phyloP scores from a whole-genome alignment of 2,888 invertebrate genomes.

The Rhogogaster chlorosoma region DNA sequence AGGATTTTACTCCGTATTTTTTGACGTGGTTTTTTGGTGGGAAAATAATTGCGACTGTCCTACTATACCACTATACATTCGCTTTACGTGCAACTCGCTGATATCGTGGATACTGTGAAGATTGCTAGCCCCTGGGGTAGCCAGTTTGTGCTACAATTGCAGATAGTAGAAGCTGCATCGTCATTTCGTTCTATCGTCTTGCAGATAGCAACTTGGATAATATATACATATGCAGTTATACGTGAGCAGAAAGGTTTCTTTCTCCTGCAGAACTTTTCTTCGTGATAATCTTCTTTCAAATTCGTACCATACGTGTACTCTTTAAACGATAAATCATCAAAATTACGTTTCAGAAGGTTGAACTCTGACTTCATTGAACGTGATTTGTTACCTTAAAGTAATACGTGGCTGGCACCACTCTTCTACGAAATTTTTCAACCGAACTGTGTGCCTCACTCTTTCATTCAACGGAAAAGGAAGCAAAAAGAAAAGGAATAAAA shows the following conservation, averaged over 20 bases:
- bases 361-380: neutral
- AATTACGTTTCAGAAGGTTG: neutral
- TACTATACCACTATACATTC: neutral
- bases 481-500: neutral
- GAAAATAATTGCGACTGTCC: neutral
- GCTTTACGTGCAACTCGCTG: neutral
- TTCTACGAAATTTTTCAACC: neutral
- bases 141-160: constrained; percentile 28
- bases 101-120: constrained; percentile 27
- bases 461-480: neutral
- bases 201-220: neutral
- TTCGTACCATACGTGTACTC: neutral
- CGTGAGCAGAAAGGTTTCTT: neutral
- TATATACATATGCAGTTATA: neutral
- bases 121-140: constrained; percentile 9
- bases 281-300: neutral
- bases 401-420: neutral
- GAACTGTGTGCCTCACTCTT: neutral
- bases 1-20: neutral
- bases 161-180: constrained; percentile 10
- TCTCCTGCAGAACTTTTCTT: neutral
- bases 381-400: neutral
- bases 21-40: neutral
- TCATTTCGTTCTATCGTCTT: constrained; percentile 13
- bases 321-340: neutral